Percentiles rank a stretch among this genome's conserved stretches.
Evolutionary conservation across 2,113 vertebrate species (phyloP).

Genomic region (Callipepla squamata): DNA sequence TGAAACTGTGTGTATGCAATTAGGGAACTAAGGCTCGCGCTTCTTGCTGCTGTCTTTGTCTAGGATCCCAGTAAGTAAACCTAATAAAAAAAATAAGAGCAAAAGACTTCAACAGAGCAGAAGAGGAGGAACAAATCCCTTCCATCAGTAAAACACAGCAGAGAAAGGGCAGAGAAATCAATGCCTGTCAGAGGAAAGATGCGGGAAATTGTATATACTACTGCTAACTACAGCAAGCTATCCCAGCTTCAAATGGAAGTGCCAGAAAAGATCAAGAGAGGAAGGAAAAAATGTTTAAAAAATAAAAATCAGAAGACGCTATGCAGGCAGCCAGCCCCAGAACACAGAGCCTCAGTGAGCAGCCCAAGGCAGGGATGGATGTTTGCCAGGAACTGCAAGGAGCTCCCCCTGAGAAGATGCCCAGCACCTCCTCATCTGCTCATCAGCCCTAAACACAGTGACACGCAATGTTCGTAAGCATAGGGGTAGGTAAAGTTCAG

Average conservation of each 20-base stretch:
- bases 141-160: background rate
- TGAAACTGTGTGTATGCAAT: background rate
- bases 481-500: background rate
- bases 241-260: background rate
- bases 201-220: background rate
- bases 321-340: background rate
- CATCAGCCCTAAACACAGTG: background rate
- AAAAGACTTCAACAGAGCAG: background rate
- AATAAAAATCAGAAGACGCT: background rate
- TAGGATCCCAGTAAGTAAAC: background rate
- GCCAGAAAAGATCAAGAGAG: background rate
- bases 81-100: background rate
- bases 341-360: fast-evolving
- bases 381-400: background rate
- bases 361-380: fast-evolving
- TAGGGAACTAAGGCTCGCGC: background rate
- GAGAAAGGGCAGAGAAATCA: background rate
- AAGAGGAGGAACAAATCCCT: background rate
- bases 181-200: background rate
- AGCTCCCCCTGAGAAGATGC: background rate
- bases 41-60: background rate
- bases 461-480: background rate
- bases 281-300: background rate
- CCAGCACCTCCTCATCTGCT: background rate
- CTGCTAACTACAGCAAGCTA: background rate